Percentiles rank a stretch among this genome's conserved stretches.
phyloP scores from a whole-genome alignment of 2,797 vertebrate species.

The Limosa lapponica region DNA sequence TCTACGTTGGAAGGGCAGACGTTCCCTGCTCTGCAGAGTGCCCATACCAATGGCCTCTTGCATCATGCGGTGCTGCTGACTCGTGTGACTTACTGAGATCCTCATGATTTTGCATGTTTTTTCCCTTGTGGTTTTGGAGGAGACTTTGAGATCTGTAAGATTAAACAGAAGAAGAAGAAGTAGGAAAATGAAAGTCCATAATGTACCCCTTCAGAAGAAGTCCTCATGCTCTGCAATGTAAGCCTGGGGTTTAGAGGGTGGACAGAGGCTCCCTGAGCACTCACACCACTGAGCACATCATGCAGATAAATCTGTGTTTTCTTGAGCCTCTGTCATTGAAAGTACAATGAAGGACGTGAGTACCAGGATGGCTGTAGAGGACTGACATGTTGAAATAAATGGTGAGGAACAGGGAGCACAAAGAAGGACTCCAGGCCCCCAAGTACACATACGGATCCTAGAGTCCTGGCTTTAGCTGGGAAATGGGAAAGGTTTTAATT shows the following conservation, averaged over 20 bases:
- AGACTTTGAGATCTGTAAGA: not conserved
- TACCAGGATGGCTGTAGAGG: not conserved
- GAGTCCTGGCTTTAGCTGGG: conserved; percentile 63
- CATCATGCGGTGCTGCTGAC: not conserved
- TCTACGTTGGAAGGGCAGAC: not conserved
- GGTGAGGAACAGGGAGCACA: conserved; percentile 31
- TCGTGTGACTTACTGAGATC: not conserved
- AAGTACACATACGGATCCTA: conserved; percentile 23
- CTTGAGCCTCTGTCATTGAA: rapidly evolving
- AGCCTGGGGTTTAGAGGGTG: not conserved
- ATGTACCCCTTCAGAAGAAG: rapidly evolving
- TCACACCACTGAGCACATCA: rapidly evolving
- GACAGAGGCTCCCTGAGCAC: not conserved
- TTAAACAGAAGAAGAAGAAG: not conserved
- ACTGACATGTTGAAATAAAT: not conserved
- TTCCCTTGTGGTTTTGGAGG: not conserved
- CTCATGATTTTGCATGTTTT: not conserved
- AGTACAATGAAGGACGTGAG: rapidly evolving
- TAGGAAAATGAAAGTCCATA: not conserved
- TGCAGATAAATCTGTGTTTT: rapidly evolving
- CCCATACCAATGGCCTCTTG: not conserved
- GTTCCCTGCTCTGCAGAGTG: not conserved
- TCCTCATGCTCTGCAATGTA: not conserved
- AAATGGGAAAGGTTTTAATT: conserved; percentile 77
- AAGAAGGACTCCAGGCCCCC: conserved; percentile 14